phyloP scores from a whole-genome alignment of 2,888 invertebrate species.

The Bombylius discolor region DNA sequence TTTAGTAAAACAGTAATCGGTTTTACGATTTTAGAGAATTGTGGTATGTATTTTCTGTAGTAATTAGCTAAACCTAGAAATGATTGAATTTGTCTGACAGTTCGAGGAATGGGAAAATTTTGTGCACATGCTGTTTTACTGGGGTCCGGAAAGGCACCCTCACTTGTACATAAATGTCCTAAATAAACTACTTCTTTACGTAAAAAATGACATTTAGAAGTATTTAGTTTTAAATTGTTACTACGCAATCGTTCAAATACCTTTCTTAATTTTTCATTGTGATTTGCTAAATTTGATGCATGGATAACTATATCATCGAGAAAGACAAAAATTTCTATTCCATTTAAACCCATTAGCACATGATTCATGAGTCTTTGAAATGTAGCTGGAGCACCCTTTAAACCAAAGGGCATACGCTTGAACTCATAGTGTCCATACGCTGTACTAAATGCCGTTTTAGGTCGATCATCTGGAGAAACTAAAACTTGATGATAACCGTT shows the following conservation, averaged over 20 bases:
- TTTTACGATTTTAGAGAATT: constrained; percentile 3
- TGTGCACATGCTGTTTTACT: background rate
- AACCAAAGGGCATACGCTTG: constrained; percentile 27
- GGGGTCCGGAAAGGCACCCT: constrained; percentile 4
- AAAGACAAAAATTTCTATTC: constrained; percentile 10
- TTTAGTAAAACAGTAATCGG: background rate
- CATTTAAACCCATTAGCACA: constrained; percentile 24
- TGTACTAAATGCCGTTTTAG: constrained; percentile 13
- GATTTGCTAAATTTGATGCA: constrained; percentile 18
- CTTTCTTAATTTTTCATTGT: constrained; percentile 12
- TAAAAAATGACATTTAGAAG: constrained; percentile 19
- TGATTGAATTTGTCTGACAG: background rate
- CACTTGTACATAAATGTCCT: constrained; percentile 21
- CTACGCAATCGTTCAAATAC: constrained; percentile 16
- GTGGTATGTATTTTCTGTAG: constrained; percentile 20
- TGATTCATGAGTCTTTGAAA: constrained; percentile 30
- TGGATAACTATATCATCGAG: constrained; percentile 9
- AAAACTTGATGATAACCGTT: constrained; percentile 14
- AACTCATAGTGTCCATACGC: constrained; percentile 7
- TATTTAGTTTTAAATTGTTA: constrained; percentile 17
- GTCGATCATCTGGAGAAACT: constrained; percentile 4
- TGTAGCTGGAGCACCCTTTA: constrained; percentile 29
- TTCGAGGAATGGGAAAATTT: background rate
- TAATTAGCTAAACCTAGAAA: constrained; percentile 6
- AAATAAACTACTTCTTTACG: constrained; percentile 12